A percentile compares a stretch with the other conserved stretches of the same genome.
phyloP scores from a whole-genome alignment of 2,797 vertebrate genomes.

The Buphagus erythrorhynchus region DNA sequence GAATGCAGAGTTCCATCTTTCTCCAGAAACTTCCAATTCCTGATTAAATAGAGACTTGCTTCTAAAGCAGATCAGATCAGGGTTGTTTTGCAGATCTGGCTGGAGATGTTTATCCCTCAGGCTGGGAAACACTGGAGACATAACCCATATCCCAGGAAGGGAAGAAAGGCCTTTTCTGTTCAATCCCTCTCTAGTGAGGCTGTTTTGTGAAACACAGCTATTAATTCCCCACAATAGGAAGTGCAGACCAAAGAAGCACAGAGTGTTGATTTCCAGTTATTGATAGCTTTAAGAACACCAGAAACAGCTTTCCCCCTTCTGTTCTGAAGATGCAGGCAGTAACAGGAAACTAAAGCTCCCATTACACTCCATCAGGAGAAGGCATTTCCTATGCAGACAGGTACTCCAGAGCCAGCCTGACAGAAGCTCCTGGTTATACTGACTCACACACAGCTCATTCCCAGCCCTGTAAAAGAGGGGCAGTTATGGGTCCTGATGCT shows the following conservation, averaged over 20 bases:
- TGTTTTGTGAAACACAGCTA: constrained; percentile 48
- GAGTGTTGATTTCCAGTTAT: constrained; percentile 38
- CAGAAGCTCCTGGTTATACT: background rate
- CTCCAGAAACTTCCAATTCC: background rate
- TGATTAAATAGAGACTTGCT: background rate
- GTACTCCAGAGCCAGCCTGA: background rate
- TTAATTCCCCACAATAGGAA: constrained; percentile 51
- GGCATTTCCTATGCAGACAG: background rate
- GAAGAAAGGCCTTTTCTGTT: constrained; percentile 42
- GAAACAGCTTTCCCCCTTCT: background rate
- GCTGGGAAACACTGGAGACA: constrained; percentile 48
- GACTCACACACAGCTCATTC: background rate
- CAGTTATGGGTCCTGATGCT: background rate
- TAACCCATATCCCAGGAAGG: constrained; percentile 1
- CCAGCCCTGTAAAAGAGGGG: background rate
- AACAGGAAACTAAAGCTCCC: background rate
- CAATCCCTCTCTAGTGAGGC: background rate
- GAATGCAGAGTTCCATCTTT: background rate
- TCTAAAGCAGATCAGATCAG: background rate
- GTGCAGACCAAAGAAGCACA: background rate
- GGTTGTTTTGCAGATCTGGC: constrained; percentile 13
- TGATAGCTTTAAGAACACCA: background rate
- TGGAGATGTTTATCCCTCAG: constrained; percentile 47
- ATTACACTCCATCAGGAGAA: background rate
- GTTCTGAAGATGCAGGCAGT: background rate